phyloP scores from a whole-genome alignment of 2,797 vertebrate genomes.

The Danio aesculapii region DNA sequence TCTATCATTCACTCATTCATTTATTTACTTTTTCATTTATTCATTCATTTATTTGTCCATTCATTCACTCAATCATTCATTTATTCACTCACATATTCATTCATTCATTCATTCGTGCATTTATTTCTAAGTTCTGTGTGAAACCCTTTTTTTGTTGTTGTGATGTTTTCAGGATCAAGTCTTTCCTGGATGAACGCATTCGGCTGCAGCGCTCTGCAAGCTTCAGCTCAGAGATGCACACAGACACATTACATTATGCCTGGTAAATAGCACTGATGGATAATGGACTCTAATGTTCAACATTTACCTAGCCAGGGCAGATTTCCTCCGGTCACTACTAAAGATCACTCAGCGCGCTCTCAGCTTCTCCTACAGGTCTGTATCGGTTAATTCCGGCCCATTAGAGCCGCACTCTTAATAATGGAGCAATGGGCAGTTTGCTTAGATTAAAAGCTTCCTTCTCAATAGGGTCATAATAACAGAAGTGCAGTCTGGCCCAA shows the following conservation, averaged over 20 bases:
- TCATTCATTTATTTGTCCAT: too few species aligned
- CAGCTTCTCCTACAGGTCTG: conserved; percentile 7
- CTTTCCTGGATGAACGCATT: background rate
- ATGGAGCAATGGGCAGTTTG: conserved; percentile 55
- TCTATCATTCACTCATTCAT: too few species aligned
- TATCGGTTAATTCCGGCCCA: conserved; percentile 25
- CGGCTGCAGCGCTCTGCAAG: background rate
- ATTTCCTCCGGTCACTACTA: conserved; percentile 6
- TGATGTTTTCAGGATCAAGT: background rate
- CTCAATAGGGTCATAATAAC: conserved; percentile 56
- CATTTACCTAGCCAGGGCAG: background rate
- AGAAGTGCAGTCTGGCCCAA: conserved; percentile 24
- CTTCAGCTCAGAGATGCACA: background rate
- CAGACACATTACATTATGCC: background rate
- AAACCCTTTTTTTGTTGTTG: background rate
- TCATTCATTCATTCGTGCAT: too few species aligned
- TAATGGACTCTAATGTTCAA: conserved; percentile 29
- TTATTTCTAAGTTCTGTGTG: background rate
- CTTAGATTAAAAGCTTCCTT: conserved; percentile 62
- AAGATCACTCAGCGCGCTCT: conserved; percentile 1
- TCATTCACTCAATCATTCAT: too few species aligned
- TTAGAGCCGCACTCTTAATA: conserved; percentile 18
- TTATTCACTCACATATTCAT: too few species aligned
- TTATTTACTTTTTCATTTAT: too few species aligned
- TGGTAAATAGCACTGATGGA: conserved; percentile 26